Base-by-base conservation (phyloP, 2,797 vertebrate species). In the Erethizon dorsatum region DNA sequence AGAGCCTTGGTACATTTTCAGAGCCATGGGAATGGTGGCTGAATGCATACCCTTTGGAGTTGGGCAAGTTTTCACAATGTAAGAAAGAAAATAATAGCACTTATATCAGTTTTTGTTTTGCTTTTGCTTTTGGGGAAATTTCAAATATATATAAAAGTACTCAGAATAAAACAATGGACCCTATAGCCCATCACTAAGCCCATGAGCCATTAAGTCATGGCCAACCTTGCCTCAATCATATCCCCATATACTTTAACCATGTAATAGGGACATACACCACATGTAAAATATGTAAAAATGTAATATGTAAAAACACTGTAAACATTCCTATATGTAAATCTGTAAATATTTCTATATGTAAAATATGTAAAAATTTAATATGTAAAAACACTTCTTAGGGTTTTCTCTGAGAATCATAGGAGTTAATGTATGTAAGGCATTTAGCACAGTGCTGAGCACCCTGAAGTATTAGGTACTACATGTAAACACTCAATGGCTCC, bases 41-140 rank as follows among this genome's bases (percentile, higher is more conserved):
- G 28, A 67, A 41, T 33, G 65, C 17, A 63, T 0, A 52, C 2
- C 14, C 22, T 90, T 54, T 63, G 80, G 56, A 69, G 52, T 3
- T 75, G 28, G 20, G 71, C 12, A 75, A 75, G 56, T 31, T 90
- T 86, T 54, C 24, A 69, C 18, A 59, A 33, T 2, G 9, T n/a
- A 54, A 83, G 61, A 18, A 88, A 84, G 47, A 71, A 90, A 87
- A n/a, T 67, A 80, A 83, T 6, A 75, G 13, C 37, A 28, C 65
- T 37, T 52, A 77, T 31, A 13, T 59, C 50, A 59, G 20, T 47
- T 88, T 84, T 85, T 91, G 37, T 84, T 95, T 78, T 87, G 22
- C 28, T 86, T 92, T 93, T 80, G 50, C 71, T 67, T 73, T 88
- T 5, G 31, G 14, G n/a, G n/a, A 91, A 73, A 93, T 83, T 73